Evolutionary conservation across 2,797 vertebrate genomes (phyloP), one percentile per base, ranked within the genome.

Genomic region (Sciaenops ocellatus): DNA sequence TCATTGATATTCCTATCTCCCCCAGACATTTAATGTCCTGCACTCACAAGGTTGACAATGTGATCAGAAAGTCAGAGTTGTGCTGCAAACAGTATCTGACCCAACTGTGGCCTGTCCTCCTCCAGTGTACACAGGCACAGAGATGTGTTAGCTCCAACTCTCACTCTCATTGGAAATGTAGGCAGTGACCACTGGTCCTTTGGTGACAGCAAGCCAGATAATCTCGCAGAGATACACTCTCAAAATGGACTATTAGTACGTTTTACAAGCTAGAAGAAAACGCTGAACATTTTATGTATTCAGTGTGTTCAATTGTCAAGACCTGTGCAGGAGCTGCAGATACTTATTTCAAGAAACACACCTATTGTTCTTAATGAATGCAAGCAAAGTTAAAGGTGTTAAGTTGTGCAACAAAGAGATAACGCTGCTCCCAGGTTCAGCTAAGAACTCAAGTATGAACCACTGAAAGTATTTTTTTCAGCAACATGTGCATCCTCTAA

Each of bases 21-120:
- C 73, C 66, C 65, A 89, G 91, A 90, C 92, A 92, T 91, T 90
- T 92, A 81, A 89, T 89, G 92, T 90, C 84, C 89, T 84, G 80
- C 64, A 78, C 85, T 85, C 85, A 84, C 86, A 80, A 73, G 84
- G 85, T 73, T 86, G 90, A 91, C 82, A 83, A 59, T 89, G 85
- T 92, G 89, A 90, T 90, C 87, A 75, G 81, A 89, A 89, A 93
- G 87, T 87, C 83, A 54, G 73, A 85, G 85, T 78, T 72, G 62
- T 65, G 76, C 76, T 4, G 65, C 76, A 76, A 85, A 85, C 69
- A 75, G 73, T 17, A 15, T 78, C 44, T 87, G 88, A 89, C 86
- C 85, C 60, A 22, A 18, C 48, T 9, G 76, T 44, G 79, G 56
- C 76, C 73, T 3, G 72, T 83, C 51, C 84, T 76, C 66, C 51